Evolutionary conservation across 2,113 vertebrate species (phyloP).

Genomic region (Atrichornis clamosus): DNA sequence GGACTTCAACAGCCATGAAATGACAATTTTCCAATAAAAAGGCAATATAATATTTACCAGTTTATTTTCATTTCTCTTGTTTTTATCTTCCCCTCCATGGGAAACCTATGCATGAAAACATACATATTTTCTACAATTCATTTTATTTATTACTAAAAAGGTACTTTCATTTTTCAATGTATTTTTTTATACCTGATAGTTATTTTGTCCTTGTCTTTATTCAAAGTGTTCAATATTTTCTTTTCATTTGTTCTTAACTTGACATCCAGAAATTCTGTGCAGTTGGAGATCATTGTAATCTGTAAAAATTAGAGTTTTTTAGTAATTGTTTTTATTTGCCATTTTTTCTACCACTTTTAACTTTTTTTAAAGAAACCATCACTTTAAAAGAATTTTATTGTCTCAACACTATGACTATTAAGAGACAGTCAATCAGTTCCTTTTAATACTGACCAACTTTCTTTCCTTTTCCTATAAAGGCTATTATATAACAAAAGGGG

Average conservation of each 20-base stretch:
- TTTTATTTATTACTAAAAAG: constrained; percentile 6
- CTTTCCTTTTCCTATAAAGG: not conserved
- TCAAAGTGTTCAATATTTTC: constrained; percentile 87
- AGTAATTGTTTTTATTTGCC: not conserved
- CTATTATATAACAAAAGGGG: not conserved
- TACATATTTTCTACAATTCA: not conserved
- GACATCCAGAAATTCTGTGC: constrained; percentile 88
- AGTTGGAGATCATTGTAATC: constrained; percentile 85
- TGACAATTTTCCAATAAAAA: not conserved
- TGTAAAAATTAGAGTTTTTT: constrained; percentile 57
- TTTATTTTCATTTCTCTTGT: constrained; percentile 97
- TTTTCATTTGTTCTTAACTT: constrained; percentile 91
- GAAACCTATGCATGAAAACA: constrained; percentile 82
- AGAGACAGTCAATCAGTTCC: not conserved
- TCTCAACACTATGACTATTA: not conserved
- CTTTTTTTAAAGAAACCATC: not conserved
- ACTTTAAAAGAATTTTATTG: not conserved
- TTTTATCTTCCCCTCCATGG: constrained; percentile 94
- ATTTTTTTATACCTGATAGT: constrained; percentile 84
- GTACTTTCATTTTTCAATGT: not conserved
- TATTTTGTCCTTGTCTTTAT: constrained; percentile 87
- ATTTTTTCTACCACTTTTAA: not conserved
- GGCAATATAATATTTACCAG: constrained; percentile 77
- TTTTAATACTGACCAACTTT: not conserved
- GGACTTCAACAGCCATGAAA: not conserved